Evolutionary conservation across 2,113 vertebrate genomes (phyloP), one percentile per base, ranked within the genome.

Genomic region (Uria lomvia): DNA sequence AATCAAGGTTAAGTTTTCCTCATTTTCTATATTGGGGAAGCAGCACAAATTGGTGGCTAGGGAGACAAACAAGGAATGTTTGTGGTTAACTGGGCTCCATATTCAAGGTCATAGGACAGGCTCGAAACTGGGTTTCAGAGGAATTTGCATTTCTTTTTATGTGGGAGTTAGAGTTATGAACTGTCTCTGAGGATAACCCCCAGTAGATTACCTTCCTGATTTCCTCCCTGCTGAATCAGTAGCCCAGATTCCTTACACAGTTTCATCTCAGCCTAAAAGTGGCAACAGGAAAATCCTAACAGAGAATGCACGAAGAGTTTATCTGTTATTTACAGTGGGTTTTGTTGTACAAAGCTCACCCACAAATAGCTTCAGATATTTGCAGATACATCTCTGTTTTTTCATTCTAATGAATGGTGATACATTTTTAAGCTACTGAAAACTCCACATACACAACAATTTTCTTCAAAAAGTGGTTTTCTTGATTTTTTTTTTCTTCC

Each of bases 311-410:
- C 4, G 4, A 65, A 30, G 14, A 65, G 30, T 20, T 72, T 87
- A 19, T 24, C 20, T 11, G 9, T 65, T 50, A 67, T 62, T 63
- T 56, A 3, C 0, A n/a, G 8, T 2, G 4, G 0, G 11, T 81
- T 67, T 47, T 72, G 8, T 36, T 81, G 49, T 26, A 60, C 27
- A 68, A 65, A 52, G 2, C 9, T 56, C 40, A 79, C 21, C 40
- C 52, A 77, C 7, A 81, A 91, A 40, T 14, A 82, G 6, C 12
- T 72, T 75, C 40, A 32, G 34, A 3, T 52, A 47, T 40, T 43
- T 77, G 38, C 26, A 92, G 70, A 52, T 49, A 29, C 3, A 19
- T 32, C 30, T 80, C 52, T n/a, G 4, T 3, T 55, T 68, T 70
- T 86, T 32, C 7, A 12, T 91, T 73, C 19, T 60, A 49, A 81